These are phyloP conservation scores for Loriculus beryllinus DNA, from an alignment of 2,797 vertebrate genomes.

Conservation along the genomic window DNA sequence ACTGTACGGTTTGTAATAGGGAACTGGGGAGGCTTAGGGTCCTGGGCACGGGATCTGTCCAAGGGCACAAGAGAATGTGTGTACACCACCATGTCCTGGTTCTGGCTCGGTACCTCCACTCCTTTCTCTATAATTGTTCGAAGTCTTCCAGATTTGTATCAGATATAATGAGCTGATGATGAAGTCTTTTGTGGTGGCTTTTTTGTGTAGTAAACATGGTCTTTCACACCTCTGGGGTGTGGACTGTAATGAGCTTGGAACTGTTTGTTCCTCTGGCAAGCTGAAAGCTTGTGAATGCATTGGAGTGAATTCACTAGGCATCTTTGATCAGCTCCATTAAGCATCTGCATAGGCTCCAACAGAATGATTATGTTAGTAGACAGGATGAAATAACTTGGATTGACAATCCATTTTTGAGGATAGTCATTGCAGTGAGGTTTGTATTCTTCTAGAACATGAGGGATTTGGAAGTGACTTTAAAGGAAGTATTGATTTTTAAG, in stretches of 20 bases:
- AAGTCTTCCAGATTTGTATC: slow-evolving; percentile 22
- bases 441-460: background rate
- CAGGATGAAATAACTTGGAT: background rate
- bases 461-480: background rate
- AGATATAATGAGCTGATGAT: slow-evolving; percentile 18
- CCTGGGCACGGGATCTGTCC: background rate
- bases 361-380: background rate
- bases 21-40: background rate
- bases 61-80: background rate
- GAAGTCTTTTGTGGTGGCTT: slow-evolving; percentile 36
- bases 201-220: slow-evolving; percentile 26
- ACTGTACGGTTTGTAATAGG: background rate
- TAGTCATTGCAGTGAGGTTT: background rate
- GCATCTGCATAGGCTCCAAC: slow-evolving; percentile 9
- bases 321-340: slow-evolving; percentile 38
- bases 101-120: background rate
- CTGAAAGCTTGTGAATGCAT: background rate
- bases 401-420: background rate
- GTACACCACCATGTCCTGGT: background rate
- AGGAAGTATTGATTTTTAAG: background rate
- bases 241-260: slow-evolving; percentile 34
- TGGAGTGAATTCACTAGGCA: slow-evolving; percentile 1
- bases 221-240: slow-evolving; percentile 49
- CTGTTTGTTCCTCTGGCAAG: slow-evolving; percentile 7
- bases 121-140: background rate